These are phyloP conservation scores for Pentalonia nigronervosa DNA, from an alignment of 1,140 invertebrate genomes.

Conservation along the genomic window DNA sequence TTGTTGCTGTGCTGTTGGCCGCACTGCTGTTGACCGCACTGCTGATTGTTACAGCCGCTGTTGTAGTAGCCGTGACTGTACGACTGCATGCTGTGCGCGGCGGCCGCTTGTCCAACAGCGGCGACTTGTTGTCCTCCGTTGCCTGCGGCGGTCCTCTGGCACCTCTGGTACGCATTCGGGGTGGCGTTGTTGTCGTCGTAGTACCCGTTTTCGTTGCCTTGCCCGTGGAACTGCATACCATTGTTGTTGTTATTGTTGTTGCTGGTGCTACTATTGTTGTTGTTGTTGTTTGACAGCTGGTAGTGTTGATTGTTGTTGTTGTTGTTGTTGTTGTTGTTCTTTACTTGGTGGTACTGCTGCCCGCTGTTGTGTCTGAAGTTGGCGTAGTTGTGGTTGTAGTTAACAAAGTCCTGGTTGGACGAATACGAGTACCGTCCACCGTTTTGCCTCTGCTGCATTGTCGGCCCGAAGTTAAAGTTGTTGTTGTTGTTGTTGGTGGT, in stretches of 20 bases:
- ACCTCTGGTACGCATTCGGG: not conserved
- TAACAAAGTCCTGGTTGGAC: constrained; percentile 46
- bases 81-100: not conserved
- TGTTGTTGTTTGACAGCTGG: not conserved
- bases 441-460: constrained; percentile 35
- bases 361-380: constrained; percentile 8
- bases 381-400: constrained; percentile 43
- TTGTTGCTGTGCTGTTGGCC: constrained; percentile 9
- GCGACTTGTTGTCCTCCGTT: not conserved
- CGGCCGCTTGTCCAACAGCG: not conserved
- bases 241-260: not conserved
- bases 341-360: not conserved
- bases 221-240: constrained; percentile 59
- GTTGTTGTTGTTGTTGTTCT: constrained; percentile 27
- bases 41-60: not conserved
- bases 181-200: not conserved
- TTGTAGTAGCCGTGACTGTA: constrained; percentile 27
- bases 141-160: not conserved
- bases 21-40: constrained; percentile 27
- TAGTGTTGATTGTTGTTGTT: constrained; percentile 17
- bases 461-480: not conserved
- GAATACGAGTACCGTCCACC: constrained; percentile 53
- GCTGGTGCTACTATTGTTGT: not conserved
- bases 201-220: not conserved
- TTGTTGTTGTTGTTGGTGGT: constrained; percentile 63